Conservation (phyloP, 1,140 invertebrate species). For the Drosophila nasuta region DNA sequence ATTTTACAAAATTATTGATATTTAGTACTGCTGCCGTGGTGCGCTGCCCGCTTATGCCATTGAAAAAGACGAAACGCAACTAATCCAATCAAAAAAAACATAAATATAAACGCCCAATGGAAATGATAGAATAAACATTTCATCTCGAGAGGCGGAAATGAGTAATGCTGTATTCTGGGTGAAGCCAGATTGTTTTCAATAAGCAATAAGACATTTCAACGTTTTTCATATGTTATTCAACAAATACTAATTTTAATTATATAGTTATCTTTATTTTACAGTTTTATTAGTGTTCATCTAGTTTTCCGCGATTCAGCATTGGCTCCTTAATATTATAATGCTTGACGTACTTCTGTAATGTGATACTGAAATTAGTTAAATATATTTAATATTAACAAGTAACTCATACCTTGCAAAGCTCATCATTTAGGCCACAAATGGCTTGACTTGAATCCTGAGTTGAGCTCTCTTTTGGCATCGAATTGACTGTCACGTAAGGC, state of each 20-base stretch:
- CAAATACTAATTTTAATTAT: neutral
- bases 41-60: constrained; percentile 14
- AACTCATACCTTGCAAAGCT: constrained; percentile 53
- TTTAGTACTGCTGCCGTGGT: neutral
- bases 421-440: constrained; percentile 56
- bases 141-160: neutral
- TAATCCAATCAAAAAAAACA: constrained; percentile 25
- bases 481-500: constrained; percentile 49
- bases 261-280: neutral
- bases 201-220: neutral
- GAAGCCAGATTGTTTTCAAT: too few species aligned
- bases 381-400: neutral
- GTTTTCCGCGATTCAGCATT: constrained; percentile 46
- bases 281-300: constrained; percentile 16
- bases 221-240: neutral
- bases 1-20: neutral
- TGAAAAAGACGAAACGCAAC: constrained; percentile 31
- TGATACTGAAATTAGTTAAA: neutral
- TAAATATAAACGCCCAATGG: neutral
- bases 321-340: constrained; percentile 56
- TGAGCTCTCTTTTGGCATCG: neutral
- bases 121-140: neutral
- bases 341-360: constrained; percentile 52
- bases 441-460: constrained; percentile 36
- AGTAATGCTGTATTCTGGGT: neutral